phyloP scores from a whole-genome alignment of 37 sponge, comb jelly and placozoan species.

The Bolinopsis microptera region DNA sequence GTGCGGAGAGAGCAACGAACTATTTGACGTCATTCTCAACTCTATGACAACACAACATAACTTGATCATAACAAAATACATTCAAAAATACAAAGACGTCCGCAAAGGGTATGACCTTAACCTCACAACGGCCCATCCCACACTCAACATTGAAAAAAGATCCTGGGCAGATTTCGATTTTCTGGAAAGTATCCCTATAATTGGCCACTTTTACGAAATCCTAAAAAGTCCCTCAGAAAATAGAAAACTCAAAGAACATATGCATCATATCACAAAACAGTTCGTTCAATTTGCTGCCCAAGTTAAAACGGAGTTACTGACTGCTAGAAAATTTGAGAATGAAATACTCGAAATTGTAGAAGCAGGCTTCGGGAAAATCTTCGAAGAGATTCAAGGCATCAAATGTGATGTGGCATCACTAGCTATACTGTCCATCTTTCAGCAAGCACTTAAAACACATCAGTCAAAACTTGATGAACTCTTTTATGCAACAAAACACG shows the following conservation, averaged over 20 bases:
- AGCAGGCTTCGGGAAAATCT: not conserved
- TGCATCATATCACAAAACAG: not conserved
- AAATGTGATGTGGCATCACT: conserved; percentile 37
- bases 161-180: conserved; percentile 11
- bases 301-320: not conserved
- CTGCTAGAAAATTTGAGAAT: not conserved
- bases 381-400: not conserved
- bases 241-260: conserved; percentile 29
- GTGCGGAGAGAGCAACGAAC: not conserved
- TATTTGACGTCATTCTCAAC: not conserved
- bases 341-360: conserved; percentile 1
- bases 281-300: not conserved
- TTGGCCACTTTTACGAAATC: conserved; percentile 47
- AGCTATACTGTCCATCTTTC: not conserved
- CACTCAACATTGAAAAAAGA: not conserved
- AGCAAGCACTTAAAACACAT: not conserved
- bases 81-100: not conserved
- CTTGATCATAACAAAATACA: too few species aligned
- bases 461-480: not conserved
- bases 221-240: conserved; percentile 29
- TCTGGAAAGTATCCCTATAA: not conserved
- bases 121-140: not conserved
- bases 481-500: not conserved
- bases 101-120: not conserved
- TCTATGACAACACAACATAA: not conserved